phyloP scores from a whole-genome alignment of 2,888 invertebrate genomes.

The Sesamia inferens region DNA sequence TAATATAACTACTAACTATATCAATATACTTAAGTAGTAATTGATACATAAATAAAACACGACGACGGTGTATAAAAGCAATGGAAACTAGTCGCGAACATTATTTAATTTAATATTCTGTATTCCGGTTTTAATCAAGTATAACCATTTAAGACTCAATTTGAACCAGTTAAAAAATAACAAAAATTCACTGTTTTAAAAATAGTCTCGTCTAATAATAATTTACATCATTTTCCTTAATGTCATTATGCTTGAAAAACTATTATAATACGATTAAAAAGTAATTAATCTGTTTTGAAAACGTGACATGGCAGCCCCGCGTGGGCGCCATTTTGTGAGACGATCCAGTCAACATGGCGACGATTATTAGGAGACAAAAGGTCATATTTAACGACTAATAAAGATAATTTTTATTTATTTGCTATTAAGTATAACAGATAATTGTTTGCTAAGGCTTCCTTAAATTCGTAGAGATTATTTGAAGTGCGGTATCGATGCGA shows the following conservation, averaged over 20 bases:
- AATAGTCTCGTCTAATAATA: neutral
- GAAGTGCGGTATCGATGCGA: slow-evolving; percentile 27
- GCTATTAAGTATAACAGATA: neutral
- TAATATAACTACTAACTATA: neutral
- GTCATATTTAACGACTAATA: slow-evolving; percentile 27
- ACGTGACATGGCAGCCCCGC: slow-evolving; percentile 49
- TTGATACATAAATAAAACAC: neutral
- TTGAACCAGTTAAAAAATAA: slow-evolving; percentile 5
- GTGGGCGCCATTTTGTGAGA: slow-evolving; percentile 48
- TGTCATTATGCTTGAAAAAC: slow-evolving; percentile 63
- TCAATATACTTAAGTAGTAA: no score
- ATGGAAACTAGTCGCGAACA: neutral
- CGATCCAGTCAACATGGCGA: slow-evolving; percentile 19
- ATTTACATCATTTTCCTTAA: slow-evolving; percentile 73
- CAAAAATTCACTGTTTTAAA: neutral
- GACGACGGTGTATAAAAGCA: neutral
- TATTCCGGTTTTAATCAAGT: slow-evolving; percentile 12
- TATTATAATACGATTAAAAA: slow-evolving; percentile 79
- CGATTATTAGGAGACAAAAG: slow-evolving; percentile 36
- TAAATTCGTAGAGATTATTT: slow-evolving; percentile 22
- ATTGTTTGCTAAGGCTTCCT: slow-evolving; percentile 19
- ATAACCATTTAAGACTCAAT: neutral
- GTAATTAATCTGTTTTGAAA: slow-evolving; percentile 73
- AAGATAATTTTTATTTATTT: slow-evolving; percentile 24
- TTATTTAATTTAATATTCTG: slow-evolving; percentile 3